Base-by-base conservation (phyloP, 64 coral and sea anemone species). In the Dendronephthya gigantea region DNA sequence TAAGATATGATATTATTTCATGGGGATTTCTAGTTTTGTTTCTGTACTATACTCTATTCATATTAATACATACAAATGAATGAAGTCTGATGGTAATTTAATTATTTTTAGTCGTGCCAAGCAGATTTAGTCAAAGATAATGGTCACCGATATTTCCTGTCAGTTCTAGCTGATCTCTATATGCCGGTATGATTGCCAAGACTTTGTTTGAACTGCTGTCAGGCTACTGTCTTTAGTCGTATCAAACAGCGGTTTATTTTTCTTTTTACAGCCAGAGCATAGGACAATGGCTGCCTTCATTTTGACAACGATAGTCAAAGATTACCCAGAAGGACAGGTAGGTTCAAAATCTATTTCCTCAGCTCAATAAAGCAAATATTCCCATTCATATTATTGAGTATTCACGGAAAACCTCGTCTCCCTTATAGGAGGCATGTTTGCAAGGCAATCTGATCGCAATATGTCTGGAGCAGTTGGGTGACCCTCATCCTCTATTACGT, bases 261-360 rank as follows among this genome's bases (percentile, higher is more conserved):
- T n/a, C 32, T 1, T 49, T 83, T 29, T 84, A 14, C 32, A 98
- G 94, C 91, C 94, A 52, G 94, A 98, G 58, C 92, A 98, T 36
- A 83, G 94, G 50, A 98, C 94, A 74, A 98, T 98, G 94, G 94
- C 94, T 34, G 92, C 94, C 36, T 98, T 98, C 88, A 92, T 93
- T 22, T 85, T 98, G n/a, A 90, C 94, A 40, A 84, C 90, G 9
- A 98, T 98, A 74, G 91, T 98, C 59, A 92, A 98, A 84, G 87
- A 90, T 55, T 98, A 74, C 87, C 84, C 89, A 1, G 74, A 82
- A 72, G 94, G 94, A 35, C 94, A 97, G 88, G 93, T 96, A 17
- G 88, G 25, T 7, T 45, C 87, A 10, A 48, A n/a, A 14, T 31
- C 37, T 43, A 19, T 85, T 4, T 37, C 33, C 12, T 19, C 43